phyloP scores from a whole-genome alignment of 2,888 invertebrate species.

The Rhyacophila evoluta region DNA sequence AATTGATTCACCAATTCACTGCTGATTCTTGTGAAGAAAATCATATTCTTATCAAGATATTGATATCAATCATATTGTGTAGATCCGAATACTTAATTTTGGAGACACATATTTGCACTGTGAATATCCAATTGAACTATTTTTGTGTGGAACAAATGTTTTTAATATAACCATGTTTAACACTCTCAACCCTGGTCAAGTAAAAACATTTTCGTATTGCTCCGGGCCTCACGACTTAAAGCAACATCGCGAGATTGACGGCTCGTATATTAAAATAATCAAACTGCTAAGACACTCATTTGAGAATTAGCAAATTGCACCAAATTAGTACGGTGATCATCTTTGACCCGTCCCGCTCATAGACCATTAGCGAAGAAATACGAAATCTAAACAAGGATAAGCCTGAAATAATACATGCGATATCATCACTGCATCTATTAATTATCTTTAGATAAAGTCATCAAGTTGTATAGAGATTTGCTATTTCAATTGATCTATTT shows the following conservation, averaged over 20 bases:
- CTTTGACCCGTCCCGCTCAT: conserved; percentile 9
- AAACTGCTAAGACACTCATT: conserved; percentile 53
- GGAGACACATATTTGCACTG: too few species aligned
- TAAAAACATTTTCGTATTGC: conserved; percentile 46
- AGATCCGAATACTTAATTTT: too few species aligned
- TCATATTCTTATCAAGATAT: too few species aligned
- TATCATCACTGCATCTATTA: too few species aligned
- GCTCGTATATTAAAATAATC: conserved; percentile 52
- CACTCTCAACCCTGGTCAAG: conserved; percentile 23
- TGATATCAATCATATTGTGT: too few species aligned
- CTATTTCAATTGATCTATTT: too few species aligned
- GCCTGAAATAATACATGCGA: background rate
- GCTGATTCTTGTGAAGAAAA: too few species aligned
- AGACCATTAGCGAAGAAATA: background rate
- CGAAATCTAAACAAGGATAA: conserved; percentile 10
- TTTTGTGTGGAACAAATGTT: too few species aligned
- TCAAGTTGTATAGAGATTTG: too few species aligned
- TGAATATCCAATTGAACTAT: too few species aligned
- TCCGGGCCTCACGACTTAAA: conserved; percentile 47
- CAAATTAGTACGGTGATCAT: conserved; percentile 38
- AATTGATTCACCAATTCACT: too few species aligned
- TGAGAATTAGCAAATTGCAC: conserved; percentile 47
- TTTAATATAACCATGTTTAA: background rate
- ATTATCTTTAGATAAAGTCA: too few species aligned
- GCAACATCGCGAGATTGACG: conserved; percentile 38